Conservation (phyloP, 2,113 vertebrate species). For the Scolopax mira region DNA sequence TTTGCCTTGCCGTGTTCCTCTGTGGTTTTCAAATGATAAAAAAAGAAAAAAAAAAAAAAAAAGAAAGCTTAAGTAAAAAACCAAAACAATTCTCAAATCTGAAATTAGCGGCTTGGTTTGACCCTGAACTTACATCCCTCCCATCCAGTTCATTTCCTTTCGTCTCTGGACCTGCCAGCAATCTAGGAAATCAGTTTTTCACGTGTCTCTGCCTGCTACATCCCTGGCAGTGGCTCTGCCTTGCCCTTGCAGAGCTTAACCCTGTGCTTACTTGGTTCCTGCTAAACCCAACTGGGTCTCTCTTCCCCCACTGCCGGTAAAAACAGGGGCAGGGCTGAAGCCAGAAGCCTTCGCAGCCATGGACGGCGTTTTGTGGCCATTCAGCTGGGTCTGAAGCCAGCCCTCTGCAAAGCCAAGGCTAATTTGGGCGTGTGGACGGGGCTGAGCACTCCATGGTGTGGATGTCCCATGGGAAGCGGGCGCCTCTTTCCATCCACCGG, state of each 20-base stretch:
- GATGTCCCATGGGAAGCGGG: neutral
- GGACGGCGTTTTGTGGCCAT: neutral
- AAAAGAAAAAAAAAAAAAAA: neutral
- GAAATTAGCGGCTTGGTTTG: neutral
- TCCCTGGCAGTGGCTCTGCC: neutral
- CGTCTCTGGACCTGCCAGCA: neutral
- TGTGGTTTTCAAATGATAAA: neutral
- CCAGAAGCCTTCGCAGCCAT: neutral
- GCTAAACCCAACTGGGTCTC: neutral
- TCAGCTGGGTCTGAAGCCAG: neutral
- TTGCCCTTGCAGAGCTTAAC: neutral
- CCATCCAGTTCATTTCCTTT: slow-evolving; percentile 11
- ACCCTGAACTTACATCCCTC: neutral
- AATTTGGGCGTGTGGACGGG: rapidly evolving
- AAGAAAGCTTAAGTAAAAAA: neutral
- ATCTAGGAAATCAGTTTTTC: neutral
- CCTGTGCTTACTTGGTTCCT: neutral
- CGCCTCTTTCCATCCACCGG: neutral
- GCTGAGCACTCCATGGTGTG: rapidly evolving
- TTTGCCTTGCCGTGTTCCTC: neutral
- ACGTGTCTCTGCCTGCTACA: neutral
- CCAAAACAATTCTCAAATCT: neutral
- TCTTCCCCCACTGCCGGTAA: neutral
- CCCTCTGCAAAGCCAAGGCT: neutral
- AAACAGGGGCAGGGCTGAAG: neutral